Evolutionary conservation across 2,113 vertebrate species (phyloP), one percentile per base, ranked within the genome.

Genomic region (Sinocyclocheilus grahami): DNA sequence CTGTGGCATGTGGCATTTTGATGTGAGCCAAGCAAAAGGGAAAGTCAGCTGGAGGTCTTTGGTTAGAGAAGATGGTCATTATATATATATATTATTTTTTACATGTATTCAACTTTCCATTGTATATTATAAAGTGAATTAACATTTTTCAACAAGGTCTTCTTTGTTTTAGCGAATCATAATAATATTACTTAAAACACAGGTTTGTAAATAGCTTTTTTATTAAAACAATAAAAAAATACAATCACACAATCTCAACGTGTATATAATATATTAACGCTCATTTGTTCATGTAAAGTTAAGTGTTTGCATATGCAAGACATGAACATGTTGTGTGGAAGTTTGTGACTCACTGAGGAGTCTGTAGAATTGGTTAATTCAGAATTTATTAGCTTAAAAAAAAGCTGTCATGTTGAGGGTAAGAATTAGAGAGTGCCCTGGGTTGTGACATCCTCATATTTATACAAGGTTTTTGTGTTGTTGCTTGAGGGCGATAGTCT

Each of bases 291-390:
- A 48, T 48, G 58, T 46, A 46, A 42, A 65, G 60, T 82, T 65
- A 24, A 18, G 39, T 48, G 33, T 81, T 81, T 81, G 79, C 79
- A 81, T 81, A 48, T 46, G 33, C 20, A 39, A 39, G 30, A 79
- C 8, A 53, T 3, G 1, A 33, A 39, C 20, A 42, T 39, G 37
- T 2, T 63, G 18, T 42, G 11, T 75, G 9, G 12, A 75, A n/a
- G 0, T 46, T 13, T 74, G 53, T 60, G 55, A 80, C 78, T 60
- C 78, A 42, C 55, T 3, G 72, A 39, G 53, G 11, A 79, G 33
- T 42, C n/a, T 63, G 58, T 24, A 22, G 20, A 27, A 65, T 81
- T 65, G 18, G 60, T 81, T 65, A 9, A 81, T 27, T 81, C 37
- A 65, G n/a, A 81, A 46, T 81, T 81, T 65, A 60, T 65, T 81